Conservation (phyloP, 30 jellyfish, hydroid and myxozoan genomes). For the Chrysaora quinquecirrha region DNA sequence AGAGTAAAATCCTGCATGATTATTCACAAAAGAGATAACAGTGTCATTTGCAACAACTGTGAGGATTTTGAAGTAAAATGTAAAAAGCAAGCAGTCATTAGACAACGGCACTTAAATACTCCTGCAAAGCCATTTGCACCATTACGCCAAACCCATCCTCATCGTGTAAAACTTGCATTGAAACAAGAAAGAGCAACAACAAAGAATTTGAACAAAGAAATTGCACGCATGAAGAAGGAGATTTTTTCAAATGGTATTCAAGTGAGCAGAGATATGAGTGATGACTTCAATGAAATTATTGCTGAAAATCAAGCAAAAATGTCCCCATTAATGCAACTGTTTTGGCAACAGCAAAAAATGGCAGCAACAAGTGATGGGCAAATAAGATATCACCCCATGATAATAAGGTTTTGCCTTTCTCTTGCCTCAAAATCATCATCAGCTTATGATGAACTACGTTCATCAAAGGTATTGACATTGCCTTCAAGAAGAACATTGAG, state of each 20-base stretch:
- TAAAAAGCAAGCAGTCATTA: not conserved
- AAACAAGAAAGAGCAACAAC: not conserved
- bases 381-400: conserved; percentile 37
- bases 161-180: conserved; percentile 1
- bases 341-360: conserved; percentile 15
- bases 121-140: conserved; percentile 21
- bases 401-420: conserved; percentile 42
- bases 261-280: not conserved
- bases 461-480: not conserved
- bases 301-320: not conserved
- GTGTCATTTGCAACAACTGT: not conserved
- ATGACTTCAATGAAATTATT: not conserved
- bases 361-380: not conserved
- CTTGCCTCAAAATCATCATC: conserved; percentile 26
- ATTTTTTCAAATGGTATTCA: not conserved
- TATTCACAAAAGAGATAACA: not conserved
- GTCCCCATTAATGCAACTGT: conserved; percentile 45
- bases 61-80: not conserved
- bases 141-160: not conserved
- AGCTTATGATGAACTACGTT: conserved; percentile 40
- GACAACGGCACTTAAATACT: not conserved
- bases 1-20: not conserved
- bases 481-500: conserved; percentile 44
- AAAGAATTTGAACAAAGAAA: not conserved
- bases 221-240: not conserved